phyloP scores from a whole-genome alignment of 2,888 invertebrate species.

The Corythucha ciliata region DNA sequence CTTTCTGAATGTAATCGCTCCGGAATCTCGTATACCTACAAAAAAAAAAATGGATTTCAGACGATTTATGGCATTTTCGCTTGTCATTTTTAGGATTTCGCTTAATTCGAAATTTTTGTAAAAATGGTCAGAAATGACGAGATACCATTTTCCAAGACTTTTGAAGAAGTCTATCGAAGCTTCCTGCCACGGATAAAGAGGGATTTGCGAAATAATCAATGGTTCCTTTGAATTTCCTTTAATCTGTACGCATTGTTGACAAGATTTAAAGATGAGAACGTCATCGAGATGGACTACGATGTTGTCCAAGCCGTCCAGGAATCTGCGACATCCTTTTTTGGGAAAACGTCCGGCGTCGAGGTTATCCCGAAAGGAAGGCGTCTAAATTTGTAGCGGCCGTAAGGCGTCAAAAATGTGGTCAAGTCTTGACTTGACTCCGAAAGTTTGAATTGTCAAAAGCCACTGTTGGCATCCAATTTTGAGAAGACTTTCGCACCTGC shows the following conservation, averaged over 20 bases:
- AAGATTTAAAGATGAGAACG: conserved; percentile 19
- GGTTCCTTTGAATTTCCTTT: conserved; percentile 16
- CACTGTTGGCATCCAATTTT: conserved; percentile 35
- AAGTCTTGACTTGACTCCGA: conserved; percentile 29
- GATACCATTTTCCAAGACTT: conserved; percentile 7
- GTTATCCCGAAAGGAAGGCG: conserved; percentile 34
- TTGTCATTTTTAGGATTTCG: conserved; percentile 2
- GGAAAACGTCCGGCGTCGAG: conserved; percentile 28
- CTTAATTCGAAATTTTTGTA: conserved; percentile 19
- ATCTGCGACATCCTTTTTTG: too few species aligned
- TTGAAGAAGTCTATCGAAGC: conserved; percentile 15
- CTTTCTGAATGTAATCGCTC: too few species aligned
- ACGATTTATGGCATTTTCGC: too few species aligned
- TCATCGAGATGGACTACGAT: conserved; percentile 26
- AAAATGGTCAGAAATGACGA: conserved; percentile 14
- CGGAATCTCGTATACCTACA: too few species aligned
- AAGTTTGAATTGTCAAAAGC: conserved; percentile 33
- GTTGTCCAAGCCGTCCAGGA: conserved; percentile 25
- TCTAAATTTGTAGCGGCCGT: conserved; percentile 33
- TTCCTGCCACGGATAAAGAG: conserved; percentile 19
- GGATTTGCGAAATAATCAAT: conserved; percentile 7
- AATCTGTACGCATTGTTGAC: conserved; percentile 12
- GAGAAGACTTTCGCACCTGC: conserved; percentile 30
- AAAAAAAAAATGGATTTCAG: too few species aligned
- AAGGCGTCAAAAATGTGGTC: conserved; percentile 33